A percentile compares a stretch with the other conserved stretches of the same genome.
Evolutionary conservation across 1,140 invertebrate genomes (phyloP).

Genomic region (Zophobas atratus): DNA sequence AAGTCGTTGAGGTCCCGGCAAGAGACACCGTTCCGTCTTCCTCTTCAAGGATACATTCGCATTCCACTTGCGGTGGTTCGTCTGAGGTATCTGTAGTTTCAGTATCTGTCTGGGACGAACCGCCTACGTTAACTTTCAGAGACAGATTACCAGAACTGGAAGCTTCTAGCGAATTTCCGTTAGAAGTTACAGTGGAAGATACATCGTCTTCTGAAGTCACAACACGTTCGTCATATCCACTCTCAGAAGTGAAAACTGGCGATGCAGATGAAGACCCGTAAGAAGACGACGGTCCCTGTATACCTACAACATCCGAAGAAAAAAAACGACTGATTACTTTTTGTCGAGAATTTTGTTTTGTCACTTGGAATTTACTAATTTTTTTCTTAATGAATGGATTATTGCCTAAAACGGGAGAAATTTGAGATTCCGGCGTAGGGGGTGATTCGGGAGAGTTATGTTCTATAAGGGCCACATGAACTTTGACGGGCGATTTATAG

Average conservation of each 20-base stretch:
- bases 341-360: constrained; percentile 28
- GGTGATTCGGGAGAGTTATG: constrained; percentile 3
- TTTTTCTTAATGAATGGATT: constrained; percentile 59
- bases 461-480: background rate
- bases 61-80: background rate
- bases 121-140: too few relatives aligned
- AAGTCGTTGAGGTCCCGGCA: background rate
- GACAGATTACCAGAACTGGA: too few relatives aligned
- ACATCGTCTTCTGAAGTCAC: background rate
- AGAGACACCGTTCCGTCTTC: background rate
- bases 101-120: background rate
- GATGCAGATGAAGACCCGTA: background rate
- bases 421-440: background rate
- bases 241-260: background rate
- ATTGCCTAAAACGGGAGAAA: constrained; percentile 49
- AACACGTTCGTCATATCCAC: too few relatives aligned
- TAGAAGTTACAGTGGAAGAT: background rate
- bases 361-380: constrained; percentile 60
- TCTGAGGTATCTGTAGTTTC: background rate
- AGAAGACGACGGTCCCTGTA: too few relatives aligned
- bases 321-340: constrained; percentile 47
- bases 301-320: background rate
- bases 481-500: background rate
- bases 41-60: constrained; percentile 17
- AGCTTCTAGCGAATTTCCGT: background rate